Evolutionary conservation across 2,888 invertebrate species (phyloP), one percentile per base, ranked within the genome.

Genomic region (Drosophila suboccidentalis): DNA sequence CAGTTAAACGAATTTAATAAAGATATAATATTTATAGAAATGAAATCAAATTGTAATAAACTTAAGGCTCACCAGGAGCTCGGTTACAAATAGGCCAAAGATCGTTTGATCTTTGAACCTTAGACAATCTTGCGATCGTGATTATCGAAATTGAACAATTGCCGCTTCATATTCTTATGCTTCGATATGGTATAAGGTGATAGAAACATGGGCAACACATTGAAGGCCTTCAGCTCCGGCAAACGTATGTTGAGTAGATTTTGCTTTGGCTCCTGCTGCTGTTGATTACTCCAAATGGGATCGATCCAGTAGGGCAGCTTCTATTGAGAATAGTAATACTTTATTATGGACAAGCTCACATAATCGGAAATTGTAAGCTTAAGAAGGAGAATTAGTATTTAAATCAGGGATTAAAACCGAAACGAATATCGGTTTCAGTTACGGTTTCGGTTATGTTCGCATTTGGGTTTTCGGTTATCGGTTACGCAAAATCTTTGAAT

Each of bases 301-400:
- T 93, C 92, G 57, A 92, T 91, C 92, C 93, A 93, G 78, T 92
- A 92, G 2, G 93, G 93, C 68, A 92, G 68, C 66, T 89, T 90
- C 93, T 92, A 29, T 29, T 26, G 26, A 26, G 26, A 26, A 26
- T 8, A 26, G 1, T 6, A 26, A 6, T 26, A 26, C 8, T 26
- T 26, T 6, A 26, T 26, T 26, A 6, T 26, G 6, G 26, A 6
- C 1, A 5, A 26, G 26, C 22, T 22, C 4, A 22, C 22, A 22
- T 4, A 4, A 22, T 22, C 3, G 22, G 4, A 22, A 22, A 22
- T 22, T 22, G 22, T 5, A 22, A 22, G 22, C 4, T 22, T 22
- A 22, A 22, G 22, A 4, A 22, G 22, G 5, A 4, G 22, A 22
- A 4, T 22, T 22, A n/a, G n/a, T n/a, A n/a, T n/a, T n/a, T n/a